Evolutionary conservation across 2,888 invertebrate genomes (phyloP), one percentile per base, ranked within the genome.

Genomic region (Eupithecia tripunctaria): DNA sequence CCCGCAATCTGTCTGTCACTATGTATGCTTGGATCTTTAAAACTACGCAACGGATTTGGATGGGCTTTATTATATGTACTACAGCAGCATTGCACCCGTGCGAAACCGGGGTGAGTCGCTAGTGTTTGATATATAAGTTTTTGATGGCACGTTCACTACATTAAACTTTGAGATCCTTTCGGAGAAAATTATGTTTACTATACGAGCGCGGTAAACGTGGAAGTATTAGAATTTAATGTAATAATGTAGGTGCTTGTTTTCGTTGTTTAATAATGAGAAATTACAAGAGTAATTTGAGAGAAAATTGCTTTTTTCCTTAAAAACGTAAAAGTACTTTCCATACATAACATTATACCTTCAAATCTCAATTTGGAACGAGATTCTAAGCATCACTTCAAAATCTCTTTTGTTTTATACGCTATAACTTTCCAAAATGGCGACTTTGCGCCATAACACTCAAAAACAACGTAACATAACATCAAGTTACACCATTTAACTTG

Each of bases 381-480:
- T 47, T 21, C 51, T 4, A 62, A 59, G 60, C 51, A 65, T 51
- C 51, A 66, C 60, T 47, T 68, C 51, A 68, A 68, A 74, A 74
- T 71, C 74, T 66, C 68, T 71, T 74, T 74, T 74, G 68, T 71
- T 71, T 68, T 29, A 71, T 66, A 66, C 68, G n/a, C 68, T 62
- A 62, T 74, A 74, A 68, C 66, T 68, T 41, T 47, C 70, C 59
- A 29, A 60, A 60, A 60, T 60, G 59, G 59, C 59, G 59, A 60
- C 59, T 60, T 60, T 29, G 15, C 69, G 70, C 70, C 12, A 36
- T 71, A 74, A 74, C 71, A 68, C 43, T 70, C 71, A 21, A 75
- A 73, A 72, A 77, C 72, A 76, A 73, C 74, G 65, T 71, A 43
- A 66, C 75, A 71, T 78, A 75, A 75, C 75, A 76, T 72, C 43